Evolutionary conservation across 2,113 vertebrate genomes (phyloP).

Genomic region (Centrocercus urophasianus): DNA sequence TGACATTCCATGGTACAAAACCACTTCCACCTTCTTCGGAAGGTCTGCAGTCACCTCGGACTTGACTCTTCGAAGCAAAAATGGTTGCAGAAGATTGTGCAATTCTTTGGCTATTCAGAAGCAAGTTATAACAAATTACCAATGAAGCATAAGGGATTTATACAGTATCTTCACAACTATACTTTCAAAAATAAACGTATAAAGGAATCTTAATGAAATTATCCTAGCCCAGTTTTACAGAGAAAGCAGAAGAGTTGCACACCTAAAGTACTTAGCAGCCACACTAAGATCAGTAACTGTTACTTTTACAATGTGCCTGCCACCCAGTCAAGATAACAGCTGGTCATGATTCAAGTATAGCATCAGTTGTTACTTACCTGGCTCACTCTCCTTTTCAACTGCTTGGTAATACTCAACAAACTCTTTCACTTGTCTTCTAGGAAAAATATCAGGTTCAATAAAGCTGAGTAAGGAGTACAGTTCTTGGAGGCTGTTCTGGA

Average conservation of each 20-base stretch:
- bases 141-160: neutral
- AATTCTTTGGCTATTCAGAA: slow-evolving; percentile 82
- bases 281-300: neutral
- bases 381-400: slow-evolving; percentile 78
- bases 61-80: slow-evolving; percentile 92
- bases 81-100: slow-evolving; percentile 87
- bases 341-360: neutral
- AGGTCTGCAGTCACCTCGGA: slow-evolving; percentile 88
- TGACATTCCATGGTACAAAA: slow-evolving; percentile 93
- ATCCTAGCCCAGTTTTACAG: neutral
- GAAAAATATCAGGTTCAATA: slow-evolving; percentile 87
- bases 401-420: slow-evolving; percentile 82
- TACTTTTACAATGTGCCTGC: neutral
- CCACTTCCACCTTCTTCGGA: slow-evolving; percentile 89
- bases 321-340: neutral
- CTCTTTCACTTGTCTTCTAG: slow-evolving; percentile 73
- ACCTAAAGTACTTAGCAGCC: neutral
- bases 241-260: neutral
- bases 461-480: slow-evolving; percentile 91
- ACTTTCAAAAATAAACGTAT: neutral
- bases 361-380: slow-evolving; percentile 73
- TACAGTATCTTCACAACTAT: neutral
- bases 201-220: neutral
- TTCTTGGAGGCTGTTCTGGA: slow-evolving; percentile 93
- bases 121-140: neutral